phyloP scores from a whole-genome alignment of 2,888 invertebrate genomes.

The Aspidiotus rigidus region DNA sequence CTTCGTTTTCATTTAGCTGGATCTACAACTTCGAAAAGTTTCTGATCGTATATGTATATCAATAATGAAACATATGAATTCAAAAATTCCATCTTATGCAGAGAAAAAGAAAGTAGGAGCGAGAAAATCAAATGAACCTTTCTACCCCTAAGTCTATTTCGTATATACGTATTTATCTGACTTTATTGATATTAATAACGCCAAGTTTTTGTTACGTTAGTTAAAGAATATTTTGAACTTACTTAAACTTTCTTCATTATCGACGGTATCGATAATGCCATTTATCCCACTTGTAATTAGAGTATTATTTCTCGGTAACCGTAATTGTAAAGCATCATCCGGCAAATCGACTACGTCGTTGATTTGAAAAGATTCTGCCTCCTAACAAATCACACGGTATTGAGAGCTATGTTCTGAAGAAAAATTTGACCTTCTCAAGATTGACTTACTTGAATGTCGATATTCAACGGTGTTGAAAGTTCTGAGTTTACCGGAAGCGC shows the following conservation, averaged over 20 bases:
- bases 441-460: constrained; percentile 17
- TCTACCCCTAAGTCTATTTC: no score
- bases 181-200: no score
- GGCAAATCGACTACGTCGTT: constrained; percentile 12
- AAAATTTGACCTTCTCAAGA: background rate
- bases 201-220: no score
- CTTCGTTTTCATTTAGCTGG: no score
- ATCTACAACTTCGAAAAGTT: no score
- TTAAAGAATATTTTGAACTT: no score
- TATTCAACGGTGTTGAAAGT: constrained; percentile 12
- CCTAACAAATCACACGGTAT: background rate
- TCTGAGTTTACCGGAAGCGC: constrained; percentile 14
- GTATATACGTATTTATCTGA: no score
- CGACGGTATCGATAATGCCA: background rate
- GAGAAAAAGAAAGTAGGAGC: no score
- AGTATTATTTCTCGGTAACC: constrained; percentile 2
- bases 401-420: background rate
- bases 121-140: no score
- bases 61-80: no score
- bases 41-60: no score
- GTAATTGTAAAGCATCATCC: constrained; percentile 11
- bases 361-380: background rate
- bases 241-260: background rate
- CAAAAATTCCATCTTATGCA: no score
- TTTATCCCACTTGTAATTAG: background rate